phyloP scores from a whole-genome alignment of 2,888 invertebrate species.

The Atherix ibis region DNA sequence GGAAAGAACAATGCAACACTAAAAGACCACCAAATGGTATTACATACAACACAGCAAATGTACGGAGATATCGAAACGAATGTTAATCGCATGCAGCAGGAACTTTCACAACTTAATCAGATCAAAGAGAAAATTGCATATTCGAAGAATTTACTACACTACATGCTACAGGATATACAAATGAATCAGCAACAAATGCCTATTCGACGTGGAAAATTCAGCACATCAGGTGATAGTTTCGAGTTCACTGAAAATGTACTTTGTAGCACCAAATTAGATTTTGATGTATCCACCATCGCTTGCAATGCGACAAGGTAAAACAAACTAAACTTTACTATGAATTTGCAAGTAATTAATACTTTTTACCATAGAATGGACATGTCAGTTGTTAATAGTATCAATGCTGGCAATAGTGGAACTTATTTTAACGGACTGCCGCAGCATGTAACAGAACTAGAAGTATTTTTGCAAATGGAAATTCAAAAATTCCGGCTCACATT shows the following conservation, averaged over 20 bases:
- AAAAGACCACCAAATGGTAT: slow-evolving; percentile 23
- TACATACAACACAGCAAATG: slow-evolving; percentile 23
- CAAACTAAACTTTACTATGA: no score
- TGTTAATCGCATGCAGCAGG: slow-evolving; percentile 25
- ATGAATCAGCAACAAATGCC: slow-evolving; percentile 1
- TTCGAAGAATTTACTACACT: slow-evolving; percentile 23
- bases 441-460: slow-evolving; percentile 20
- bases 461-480: slow-evolving; percentile 23
- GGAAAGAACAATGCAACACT: slow-evolving; percentile 18
- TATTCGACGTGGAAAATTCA: slow-evolving; percentile 20
- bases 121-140: slow-evolving; percentile 29
- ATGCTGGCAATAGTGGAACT: slow-evolving; percentile 4
- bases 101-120: slow-evolving; percentile 21
- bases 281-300: slow-evolving; percentile 20
- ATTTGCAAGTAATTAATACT: no score
- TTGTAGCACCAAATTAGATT: slow-evolving; percentile 28
- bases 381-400: no score
- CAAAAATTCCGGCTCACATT: slow-evolving; percentile 22
- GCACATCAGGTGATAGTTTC: slow-evolving; percentile 17
- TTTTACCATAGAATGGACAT: no score
- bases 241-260: slow-evolving; percentile 21
- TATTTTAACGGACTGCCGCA: slow-evolving; percentile 15
- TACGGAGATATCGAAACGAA: slow-evolving; percentile 22
- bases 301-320: no score
- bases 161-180: slow-evolving; percentile 21